phyloP scores from a whole-genome alignment of 2,113 vertebrate genomes.

The Malurus melanocephalus region DNA sequence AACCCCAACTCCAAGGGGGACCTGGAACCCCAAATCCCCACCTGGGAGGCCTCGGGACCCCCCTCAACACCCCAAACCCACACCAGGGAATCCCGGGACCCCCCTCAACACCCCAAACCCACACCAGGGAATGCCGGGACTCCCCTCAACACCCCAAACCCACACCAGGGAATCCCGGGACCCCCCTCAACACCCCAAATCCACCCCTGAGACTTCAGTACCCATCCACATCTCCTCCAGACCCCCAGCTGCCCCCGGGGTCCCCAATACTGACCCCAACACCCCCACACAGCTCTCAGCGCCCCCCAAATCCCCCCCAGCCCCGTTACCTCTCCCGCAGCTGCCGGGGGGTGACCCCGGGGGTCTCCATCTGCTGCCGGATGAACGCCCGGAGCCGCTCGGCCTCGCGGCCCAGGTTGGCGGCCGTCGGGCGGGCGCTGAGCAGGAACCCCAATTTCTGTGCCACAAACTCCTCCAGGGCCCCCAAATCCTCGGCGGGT shows the following conservation, averaged over 20 bases:
- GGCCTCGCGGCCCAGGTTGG: neutral
- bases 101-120: neutral
- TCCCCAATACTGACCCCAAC: neutral
- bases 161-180: neutral
- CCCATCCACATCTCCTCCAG: neutral
- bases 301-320: neutral
- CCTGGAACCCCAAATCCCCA: too few relatives aligned
- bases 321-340: neutral
- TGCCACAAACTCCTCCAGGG: neutral
- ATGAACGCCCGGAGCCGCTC: neutral
- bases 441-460: neutral
- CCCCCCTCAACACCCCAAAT: neutral
- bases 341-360: neutral
- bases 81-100: neutral
- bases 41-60: neutral
- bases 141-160: neutral
- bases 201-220: neutral
- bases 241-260: too few relatives aligned
- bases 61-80: neutral
- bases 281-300: neutral
- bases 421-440: neutral
- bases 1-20: too few relatives aligned
- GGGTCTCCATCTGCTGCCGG: neutral
- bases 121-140: too few relatives aligned
- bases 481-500: neutral